These are phyloP conservation scores for Corydoras sp. DNA, from an alignment of 2,113 vertebrate species.

Conservation along the genomic window DNA sequence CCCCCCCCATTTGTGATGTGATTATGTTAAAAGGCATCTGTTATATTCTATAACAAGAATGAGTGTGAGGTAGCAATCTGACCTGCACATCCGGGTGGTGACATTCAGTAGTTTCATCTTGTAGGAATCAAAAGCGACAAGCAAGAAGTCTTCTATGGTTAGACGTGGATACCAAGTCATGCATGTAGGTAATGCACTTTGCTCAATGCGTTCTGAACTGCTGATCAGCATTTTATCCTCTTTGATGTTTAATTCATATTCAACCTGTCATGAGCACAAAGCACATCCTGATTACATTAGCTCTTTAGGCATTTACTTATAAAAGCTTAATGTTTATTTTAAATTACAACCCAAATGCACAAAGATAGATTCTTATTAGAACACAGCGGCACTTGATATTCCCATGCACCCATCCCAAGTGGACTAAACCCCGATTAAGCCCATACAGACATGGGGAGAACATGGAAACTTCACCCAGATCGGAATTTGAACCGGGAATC, in stretches of 20 bases:
- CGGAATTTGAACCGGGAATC: no score
- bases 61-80: not conserved
- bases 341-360: no score
- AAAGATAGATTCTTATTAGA: no score
- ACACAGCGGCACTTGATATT: no score
- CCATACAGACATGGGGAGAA: no score
- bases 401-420: no score
- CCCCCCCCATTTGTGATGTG: no score
- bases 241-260: constrained; percentile 78
- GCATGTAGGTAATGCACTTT: constrained; percentile 71
- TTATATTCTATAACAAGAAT: not conserved
- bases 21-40: no score
- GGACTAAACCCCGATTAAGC: no score
- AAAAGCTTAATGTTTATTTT: no score
- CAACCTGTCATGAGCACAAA: constrained; percentile 68
- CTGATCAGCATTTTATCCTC: constrained; percentile 66
- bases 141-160: constrained; percentile 76
- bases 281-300: not conserved
- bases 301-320: no score
- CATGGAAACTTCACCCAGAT: no score
- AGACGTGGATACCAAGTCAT: constrained; percentile 86
- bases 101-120: constrained; percentile 89
- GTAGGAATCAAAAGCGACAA: constrained; percentile 74
- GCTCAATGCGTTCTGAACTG: constrained; percentile 71
- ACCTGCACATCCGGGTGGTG: constrained; percentile 90